Percentiles rank a stretch among this genome's conserved stretches.
Conservation (phyloP, 2,113 vertebrate genomes). For the Lepus europaeus region DNA sequence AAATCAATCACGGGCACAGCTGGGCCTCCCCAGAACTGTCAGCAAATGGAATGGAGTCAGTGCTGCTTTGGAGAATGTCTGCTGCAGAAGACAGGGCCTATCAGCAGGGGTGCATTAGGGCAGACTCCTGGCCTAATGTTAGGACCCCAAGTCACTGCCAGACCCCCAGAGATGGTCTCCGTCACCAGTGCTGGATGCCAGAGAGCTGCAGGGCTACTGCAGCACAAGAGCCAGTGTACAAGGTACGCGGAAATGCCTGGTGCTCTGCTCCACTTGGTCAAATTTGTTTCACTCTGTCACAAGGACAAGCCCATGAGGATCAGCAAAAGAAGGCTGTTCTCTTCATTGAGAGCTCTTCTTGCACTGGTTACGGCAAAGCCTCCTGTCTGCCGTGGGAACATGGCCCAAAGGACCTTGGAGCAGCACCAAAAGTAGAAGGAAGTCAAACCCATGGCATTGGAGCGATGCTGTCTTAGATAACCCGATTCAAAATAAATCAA, state of each 20-base stretch:
- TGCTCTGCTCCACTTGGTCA: neutral
- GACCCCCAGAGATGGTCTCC: neutral
- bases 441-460: neutral
- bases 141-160: neutral
- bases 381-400: neutral
- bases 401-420: no score
- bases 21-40: neutral
- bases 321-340: neutral
- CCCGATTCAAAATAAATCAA: neutral
- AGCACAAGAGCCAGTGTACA: neutral
- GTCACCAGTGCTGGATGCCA: neutral
- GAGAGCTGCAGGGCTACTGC: neutral
- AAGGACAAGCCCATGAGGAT: neutral
- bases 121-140: neutral
- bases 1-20: constrained; percentile 8
- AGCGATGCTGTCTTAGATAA: neutral
- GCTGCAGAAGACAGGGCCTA: neutral
- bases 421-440: neutral
- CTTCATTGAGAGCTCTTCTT: neutral
- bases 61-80: constrained; percentile 3
- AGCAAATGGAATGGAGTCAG: neutral
- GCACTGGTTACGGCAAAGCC: neutral
- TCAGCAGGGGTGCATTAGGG: neutral
- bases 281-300: neutral
- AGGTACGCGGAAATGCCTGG: neutral